A percentile compares a stretch with the other conserved stretches of the same genome.
phyloP scores from a whole-genome alignment of 64 coral and sea anemone species.

The Platygyra sinensis region DNA sequence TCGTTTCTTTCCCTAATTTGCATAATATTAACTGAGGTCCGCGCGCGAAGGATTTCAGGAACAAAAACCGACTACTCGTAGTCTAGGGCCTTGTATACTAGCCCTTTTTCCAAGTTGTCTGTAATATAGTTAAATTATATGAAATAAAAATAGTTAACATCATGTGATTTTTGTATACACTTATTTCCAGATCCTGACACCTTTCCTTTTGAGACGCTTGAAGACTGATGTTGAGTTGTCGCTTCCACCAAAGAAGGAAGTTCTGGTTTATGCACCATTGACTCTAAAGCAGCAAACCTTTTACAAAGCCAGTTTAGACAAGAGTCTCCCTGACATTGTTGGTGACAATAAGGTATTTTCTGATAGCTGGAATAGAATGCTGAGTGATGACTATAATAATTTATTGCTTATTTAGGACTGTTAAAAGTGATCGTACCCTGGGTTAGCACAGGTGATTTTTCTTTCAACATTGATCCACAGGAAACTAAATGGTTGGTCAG shows the following conservation, averaged over 20 bases:
- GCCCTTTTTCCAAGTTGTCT: not conserved
- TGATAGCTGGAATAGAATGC: no score
- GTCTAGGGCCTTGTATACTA: not conserved
- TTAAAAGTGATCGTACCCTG: no score
- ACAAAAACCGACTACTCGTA: no score
- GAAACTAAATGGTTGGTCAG: no score
- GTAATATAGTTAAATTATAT: not conserved
- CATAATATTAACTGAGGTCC: no score
- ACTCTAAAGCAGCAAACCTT: constrained; percentile 79
- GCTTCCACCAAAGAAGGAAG: constrained; percentile 91
- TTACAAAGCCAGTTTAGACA: constrained; percentile 85
- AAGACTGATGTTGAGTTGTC: constrained; percentile 90
- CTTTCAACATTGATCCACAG: no score
- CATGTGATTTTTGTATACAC: not conserved
- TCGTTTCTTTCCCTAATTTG: no score
- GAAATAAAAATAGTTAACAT: not conserved
- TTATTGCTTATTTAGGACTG: no score
- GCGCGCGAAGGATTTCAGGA: no score
- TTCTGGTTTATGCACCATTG: constrained; percentile 86
- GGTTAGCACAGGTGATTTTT: no score
- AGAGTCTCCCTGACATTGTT: constrained; percentile 76
- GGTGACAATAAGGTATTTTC: constrained; percentile 57
- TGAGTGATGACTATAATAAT: no score
- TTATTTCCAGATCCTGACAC: constrained; percentile 84
- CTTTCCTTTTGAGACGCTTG: constrained; percentile 91